phyloP scores from a whole-genome alignment of 1,140 invertebrate genomes.

The Musca vetustissima region DNA sequence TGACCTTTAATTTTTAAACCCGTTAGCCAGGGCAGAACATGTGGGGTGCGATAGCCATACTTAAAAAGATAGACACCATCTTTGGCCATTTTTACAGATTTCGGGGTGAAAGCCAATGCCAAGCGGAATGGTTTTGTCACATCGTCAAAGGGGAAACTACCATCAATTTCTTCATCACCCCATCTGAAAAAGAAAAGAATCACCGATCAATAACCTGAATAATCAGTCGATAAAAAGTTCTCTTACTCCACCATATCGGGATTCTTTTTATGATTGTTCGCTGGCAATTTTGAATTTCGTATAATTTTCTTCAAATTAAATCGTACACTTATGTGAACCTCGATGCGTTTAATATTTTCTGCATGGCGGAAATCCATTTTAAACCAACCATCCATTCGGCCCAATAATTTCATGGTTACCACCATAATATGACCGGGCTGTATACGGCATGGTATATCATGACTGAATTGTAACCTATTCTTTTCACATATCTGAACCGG shows the following conservation, averaged over 20 bases:
- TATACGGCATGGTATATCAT: background rate
- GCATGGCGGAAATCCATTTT: conserved; percentile 5
- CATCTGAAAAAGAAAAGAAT: background rate
- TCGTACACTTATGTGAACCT: background rate
- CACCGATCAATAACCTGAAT: background rate
- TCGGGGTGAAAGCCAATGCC: background rate
- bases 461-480: background rate
- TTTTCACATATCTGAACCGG: background rate
- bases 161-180: background rate
- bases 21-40: background rate
- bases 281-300: conserved; percentile 6
- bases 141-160: background rate
- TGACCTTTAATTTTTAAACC: background rate
- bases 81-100: background rate
- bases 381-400: background rate
- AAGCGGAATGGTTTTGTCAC: background rate
- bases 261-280: conserved; percentile 4
- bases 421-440: background rate
- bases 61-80: background rate
- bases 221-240: no score
- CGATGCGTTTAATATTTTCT: background rate
- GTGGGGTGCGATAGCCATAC: background rate
- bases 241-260: background rate
- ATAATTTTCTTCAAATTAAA: background rate
- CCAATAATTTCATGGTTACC: background rate